A percentile compares a stretch with the other conserved stretches of the same genome.
phyloP scores from a whole-genome alignment of 2,888 invertebrate species.

The Mechanitis messenoides region DNA sequence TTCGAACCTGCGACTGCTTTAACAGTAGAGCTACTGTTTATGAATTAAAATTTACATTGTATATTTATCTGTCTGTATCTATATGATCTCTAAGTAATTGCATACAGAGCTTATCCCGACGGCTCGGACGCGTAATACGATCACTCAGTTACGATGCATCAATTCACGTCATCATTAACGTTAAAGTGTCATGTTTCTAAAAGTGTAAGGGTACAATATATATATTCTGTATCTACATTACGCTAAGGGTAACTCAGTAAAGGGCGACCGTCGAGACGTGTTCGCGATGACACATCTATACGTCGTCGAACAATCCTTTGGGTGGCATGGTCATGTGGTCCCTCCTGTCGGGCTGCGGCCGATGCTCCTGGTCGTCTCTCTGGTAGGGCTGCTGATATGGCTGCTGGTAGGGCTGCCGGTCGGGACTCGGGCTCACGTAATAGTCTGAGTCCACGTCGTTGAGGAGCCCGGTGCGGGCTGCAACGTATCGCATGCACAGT shows the following conservation, averaged over 20 bases:
- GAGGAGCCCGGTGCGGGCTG: slow-evolving; percentile 86
- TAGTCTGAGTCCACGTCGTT: slow-evolving; percentile 86
- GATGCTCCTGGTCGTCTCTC: slow-evolving; percentile 71
- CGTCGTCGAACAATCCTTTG: slow-evolving; percentile 89
- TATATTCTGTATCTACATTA: slow-evolving; percentile 33
- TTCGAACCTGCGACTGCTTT: too few relatives aligned
- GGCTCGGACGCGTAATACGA: too few relatives aligned
- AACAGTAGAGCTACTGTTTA: too few relatives aligned
- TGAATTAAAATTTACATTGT: too few relatives aligned
- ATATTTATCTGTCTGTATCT: too few relatives aligned
- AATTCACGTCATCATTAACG: too few relatives aligned
- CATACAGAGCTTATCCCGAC: too few relatives aligned
- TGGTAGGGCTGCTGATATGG: slow-evolving; percentile 20
- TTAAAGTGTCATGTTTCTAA: too few relatives aligned
- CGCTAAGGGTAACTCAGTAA: neutral
- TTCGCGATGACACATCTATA: slow-evolving; percentile 55
- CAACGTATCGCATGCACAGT: slow-evolving; percentile 69
- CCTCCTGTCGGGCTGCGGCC: slow-evolving; percentile 48
- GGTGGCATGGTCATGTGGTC: slow-evolving; percentile 82
- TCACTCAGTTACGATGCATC: too few relatives aligned
- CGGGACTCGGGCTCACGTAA: slow-evolving; percentile 74
- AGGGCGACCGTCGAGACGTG: neutral
- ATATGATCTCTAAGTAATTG: too few relatives aligned
- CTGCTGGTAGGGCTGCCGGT: slow-evolving; percentile 20
- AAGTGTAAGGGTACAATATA: too few relatives aligned